Evolutionary conservation across 30 jellyfish, hydroid and myxozoan genomes (phyloP).

Genomic region (Pelagia noctiluca): DNA sequence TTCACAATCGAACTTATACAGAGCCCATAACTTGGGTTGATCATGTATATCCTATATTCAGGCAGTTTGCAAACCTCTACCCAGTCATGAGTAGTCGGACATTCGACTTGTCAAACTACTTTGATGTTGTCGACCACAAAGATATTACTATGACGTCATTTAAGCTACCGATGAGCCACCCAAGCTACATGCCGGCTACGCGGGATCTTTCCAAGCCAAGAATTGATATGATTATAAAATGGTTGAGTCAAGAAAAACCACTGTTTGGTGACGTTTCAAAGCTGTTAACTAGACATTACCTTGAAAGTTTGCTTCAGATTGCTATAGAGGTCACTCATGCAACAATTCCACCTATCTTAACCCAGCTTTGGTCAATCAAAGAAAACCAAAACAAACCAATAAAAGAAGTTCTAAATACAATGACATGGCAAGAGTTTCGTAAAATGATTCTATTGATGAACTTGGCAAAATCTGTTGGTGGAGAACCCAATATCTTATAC

Average conservation of each 20-base stretch:
- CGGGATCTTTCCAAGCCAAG: slow-evolving; percentile 40
- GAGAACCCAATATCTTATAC: slow-evolving; percentile 32
- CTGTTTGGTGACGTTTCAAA: slow-evolving; percentile 29
- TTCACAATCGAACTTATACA: slow-evolving; percentile 7
- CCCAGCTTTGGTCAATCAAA: slow-evolving; percentile 44
- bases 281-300: slow-evolving; percentile 44
- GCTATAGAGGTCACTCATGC: slow-evolving; percentile 58
- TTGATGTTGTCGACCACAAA: slow-evolving; percentile 54
- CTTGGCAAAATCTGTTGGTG: slow-evolving; percentile 21
- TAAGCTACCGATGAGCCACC: slow-evolving; percentile 52
- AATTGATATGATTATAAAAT: slow-evolving; percentile 27
- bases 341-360: slow-evolving; percentile 20
- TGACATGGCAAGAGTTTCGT: neutral
- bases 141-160: slow-evolving; percentile 25
- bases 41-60: slow-evolving; percentile 39
- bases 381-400: slow-evolving; percentile 11
- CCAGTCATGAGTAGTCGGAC: slow-evolving; percentile 57
- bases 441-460: slow-evolving; percentile 12
- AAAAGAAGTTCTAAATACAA: neutral
- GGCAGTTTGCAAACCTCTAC: slow-evolving; percentile 42
- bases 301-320: slow-evolving; percentile 23
- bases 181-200: slow-evolving; percentile 57
- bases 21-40: slow-evolving; percentile 46
- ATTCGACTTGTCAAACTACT: slow-evolving; percentile 42
- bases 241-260: slow-evolving; percentile 46